Evolutionary conservation across 1,140 invertebrate genomes (phyloP), one percentile per base, ranked within the genome.

Genomic region (Zaprionus davidi): DNA sequence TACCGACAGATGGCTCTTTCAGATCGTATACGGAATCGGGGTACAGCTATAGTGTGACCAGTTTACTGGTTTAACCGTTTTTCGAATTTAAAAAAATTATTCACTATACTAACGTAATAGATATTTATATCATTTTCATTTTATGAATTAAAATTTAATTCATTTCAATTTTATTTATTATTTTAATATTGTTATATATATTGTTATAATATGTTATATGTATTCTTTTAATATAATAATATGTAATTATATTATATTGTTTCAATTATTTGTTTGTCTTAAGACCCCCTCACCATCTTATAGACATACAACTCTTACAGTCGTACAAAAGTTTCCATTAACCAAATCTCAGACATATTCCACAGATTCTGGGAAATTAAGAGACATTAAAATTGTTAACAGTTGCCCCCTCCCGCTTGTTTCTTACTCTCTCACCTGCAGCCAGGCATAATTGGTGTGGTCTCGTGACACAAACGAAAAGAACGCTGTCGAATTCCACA

Each of bases 281-380:
- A 31, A 26, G 24, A 26, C 4, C 26, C 6, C 17, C 4, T 49
- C 13, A 7, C 15, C 6, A 49, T 49, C n/a, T 17, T 20, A 7
- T 5, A 38, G 13, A n/a, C 6, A n/a, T 41, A 41, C 38, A 7
- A 44, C 0, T 88, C 75, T 79, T 49, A 41, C 41, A 84, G 81
- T 81, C 81, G 81, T 82, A 81, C 71, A 87, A 71, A 57, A 71
- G 53, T 78, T 88, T 78, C 75, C 84, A 88, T 88, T 84, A 84
- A 79, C 56, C 56, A 70, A 64, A 60, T 59, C 64, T 46, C 60
- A 73, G 66, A 53, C 74, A 68, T 75, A 87, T 87, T 76, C 69
- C 55, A 71, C 66, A 58, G 84, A 76, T 88, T 88, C 84, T 20
- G 13, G 15, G 62, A 85, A 88, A 88, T 71, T 71, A 68, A 76